phyloP scores from a whole-genome alignment of 2,888 invertebrate genomes.

The Tillus elongatus region DNA sequence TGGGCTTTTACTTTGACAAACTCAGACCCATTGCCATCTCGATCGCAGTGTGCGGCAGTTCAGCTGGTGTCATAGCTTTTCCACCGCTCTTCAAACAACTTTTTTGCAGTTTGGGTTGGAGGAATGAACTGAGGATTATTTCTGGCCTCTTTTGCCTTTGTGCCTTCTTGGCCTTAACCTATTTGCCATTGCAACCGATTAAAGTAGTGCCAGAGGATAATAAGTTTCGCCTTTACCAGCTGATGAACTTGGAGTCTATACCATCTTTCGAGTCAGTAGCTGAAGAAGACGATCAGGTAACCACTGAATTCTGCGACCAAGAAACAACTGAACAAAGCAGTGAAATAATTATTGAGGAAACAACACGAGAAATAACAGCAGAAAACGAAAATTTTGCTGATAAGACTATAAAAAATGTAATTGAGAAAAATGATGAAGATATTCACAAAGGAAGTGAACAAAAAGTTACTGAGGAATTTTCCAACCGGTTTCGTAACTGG shows the following conservation, averaged over 20 bases:
- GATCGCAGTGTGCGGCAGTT: slow-evolving; percentile 63
- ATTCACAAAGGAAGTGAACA: too few species aligned
- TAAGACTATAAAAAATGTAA: too few species aligned
- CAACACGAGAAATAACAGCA: too few species aligned
- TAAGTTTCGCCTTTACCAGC: too few species aligned
- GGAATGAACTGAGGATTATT: slow-evolving; percentile 48
- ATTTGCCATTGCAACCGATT: slow-evolving; percentile 28
- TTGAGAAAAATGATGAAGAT: too few species aligned
- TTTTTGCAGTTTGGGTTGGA: slow-evolving; percentile 49
- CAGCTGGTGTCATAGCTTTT: slow-evolving; percentile 55
- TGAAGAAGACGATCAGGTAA: slow-evolving; percentile 5
- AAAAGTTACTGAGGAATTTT: too few species aligned
- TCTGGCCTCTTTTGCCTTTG: slow-evolving; percentile 27
- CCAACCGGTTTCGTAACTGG: too few species aligned
- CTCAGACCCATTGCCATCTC: slow-evolving; percentile 66
- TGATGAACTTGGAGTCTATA: slow-evolving; percentile 9
- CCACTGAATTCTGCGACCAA: too few species aligned
- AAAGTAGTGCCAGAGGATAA: slow-evolving; percentile 15
- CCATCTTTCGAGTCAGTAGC: slow-evolving; percentile 11
- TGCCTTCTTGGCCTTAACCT: slow-evolving; percentile 24
- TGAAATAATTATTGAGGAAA: too few species aligned
- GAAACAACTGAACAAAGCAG: too few species aligned
- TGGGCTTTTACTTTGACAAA: slow-evolving; percentile 68
- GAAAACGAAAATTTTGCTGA: too few species aligned
- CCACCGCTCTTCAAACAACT: slow-evolving; percentile 47